A percentile compares a stretch with the other conserved stretches of the same genome.
These are phyloP conservation scores for Ophion ventricosus DNA, from an alignment of 2,888 invertebrate species.

Conservation along the genomic window DNA sequence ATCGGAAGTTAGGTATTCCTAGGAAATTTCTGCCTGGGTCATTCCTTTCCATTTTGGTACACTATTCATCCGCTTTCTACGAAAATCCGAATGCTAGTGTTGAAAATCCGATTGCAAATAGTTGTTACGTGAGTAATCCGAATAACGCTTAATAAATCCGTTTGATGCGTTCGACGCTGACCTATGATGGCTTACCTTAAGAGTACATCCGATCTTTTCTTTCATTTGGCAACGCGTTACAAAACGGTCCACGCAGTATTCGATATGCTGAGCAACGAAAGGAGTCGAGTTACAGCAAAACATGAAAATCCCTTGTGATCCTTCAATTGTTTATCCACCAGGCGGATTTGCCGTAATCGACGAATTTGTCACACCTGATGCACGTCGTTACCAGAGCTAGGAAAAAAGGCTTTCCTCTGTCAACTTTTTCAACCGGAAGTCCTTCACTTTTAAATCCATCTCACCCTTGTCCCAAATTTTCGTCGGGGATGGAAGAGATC, in stretches of 20 bases:
- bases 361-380: slow-evolving; percentile 44
- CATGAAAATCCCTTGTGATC: slow-evolving; percentile 16
- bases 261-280: background rate
- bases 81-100: too few relatives aligned
- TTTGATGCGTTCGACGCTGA: too few relatives aligned
- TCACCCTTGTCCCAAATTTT: slow-evolving; percentile 39
- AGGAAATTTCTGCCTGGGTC: too few relatives aligned
- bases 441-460: slow-evolving; percentile 45
- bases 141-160: too few relatives aligned
- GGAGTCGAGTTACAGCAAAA: slow-evolving; percentile 9
- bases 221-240: background rate
- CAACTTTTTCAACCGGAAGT: slow-evolving; percentile 36
- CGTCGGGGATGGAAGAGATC: slow-evolving; percentile 46
- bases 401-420: slow-evolving; percentile 17
- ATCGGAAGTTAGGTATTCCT: too few relatives aligned
- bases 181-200: too few relatives aligned
- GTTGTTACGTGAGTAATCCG: too few relatives aligned
- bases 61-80: too few relatives aligned
- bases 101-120: too few relatives aligned
- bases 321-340: slow-evolving; percentile 23
- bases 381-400: background rate
- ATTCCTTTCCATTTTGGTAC: too few relatives aligned
- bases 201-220: background rate
- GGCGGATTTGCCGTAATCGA: slow-evolving; percentile 21
- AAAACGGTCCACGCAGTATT: too few relatives aligned